A percentile compares a stretch with the other conserved stretches of the same genome.
Conservation (phyloP, 2,888 invertebrate genomes). For the Rhingia campestris region DNA sequence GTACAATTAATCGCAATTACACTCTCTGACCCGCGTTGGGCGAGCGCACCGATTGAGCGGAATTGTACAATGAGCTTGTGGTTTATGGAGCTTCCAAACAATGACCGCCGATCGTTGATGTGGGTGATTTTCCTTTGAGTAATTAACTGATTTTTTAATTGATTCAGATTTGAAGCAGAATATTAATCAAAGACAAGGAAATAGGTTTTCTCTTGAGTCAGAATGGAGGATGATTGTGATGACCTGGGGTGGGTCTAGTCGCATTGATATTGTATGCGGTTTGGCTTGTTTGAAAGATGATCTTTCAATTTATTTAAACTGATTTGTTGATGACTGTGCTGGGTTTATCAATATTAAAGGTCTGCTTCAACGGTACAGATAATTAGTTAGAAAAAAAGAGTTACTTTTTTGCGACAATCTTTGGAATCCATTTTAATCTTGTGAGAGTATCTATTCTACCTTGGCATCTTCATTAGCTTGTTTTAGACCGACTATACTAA, state of each 20-base stretch:
- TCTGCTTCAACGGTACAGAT: no score
- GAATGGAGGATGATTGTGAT: not conserved
- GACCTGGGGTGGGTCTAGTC: not conserved
- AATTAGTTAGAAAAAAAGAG: no score
- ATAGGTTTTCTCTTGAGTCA: conserved; percentile 6
- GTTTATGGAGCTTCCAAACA: conserved; percentile 7
- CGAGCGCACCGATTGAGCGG: conserved; percentile 51
- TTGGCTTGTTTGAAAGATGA: no score
- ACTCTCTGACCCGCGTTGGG: conserved; percentile 62
- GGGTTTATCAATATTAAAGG: no score
- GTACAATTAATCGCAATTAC: conserved; percentile 71
- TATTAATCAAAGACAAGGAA: conserved; percentile 21
- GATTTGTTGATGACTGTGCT: no score
- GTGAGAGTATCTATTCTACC: no score
- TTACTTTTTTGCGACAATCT: no score
- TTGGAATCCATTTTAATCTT: no score
- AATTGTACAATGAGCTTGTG: conserved; percentile 49
- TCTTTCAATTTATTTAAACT: no score
- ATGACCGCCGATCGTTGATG: conserved; percentile 30
- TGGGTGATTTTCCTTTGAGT: conserved; percentile 62
- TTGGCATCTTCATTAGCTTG: no score
- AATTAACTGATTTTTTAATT: conserved; percentile 55
- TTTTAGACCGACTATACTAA: no score
- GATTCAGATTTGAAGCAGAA: conserved; percentile 41
- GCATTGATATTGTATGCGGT: no score